A percentile compares a stretch with the other conserved stretches of the same genome.
Conservation (phyloP, 2,797 vertebrate genomes). For the Bufotes viridis region DNA sequence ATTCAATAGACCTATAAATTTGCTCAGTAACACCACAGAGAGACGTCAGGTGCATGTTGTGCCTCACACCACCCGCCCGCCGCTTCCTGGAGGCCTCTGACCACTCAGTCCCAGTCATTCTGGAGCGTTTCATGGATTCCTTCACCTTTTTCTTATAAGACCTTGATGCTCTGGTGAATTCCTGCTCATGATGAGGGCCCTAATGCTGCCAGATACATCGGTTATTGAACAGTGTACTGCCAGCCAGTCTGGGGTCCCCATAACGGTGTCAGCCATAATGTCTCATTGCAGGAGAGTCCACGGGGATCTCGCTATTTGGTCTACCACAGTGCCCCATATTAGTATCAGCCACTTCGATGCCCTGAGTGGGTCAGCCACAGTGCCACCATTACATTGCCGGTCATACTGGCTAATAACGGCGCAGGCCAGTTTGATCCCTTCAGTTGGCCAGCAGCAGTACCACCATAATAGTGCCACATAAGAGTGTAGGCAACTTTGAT, state of each 20-base stretch:
- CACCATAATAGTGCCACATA: background rate
- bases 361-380: no score
- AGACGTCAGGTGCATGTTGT: background rate
- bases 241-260: no score
- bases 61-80: conserved; percentile 28
- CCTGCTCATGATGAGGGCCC: background rate
- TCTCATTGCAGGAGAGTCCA: no score
- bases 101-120: conserved; percentile 29
- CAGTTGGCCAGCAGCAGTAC: background rate
- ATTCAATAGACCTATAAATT: background rate
- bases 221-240: background rate
- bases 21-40: background rate
- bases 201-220: background rate
- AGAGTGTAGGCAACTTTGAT: background rate
- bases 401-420: background rate
- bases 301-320: no score
- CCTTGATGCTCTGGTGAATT: background rate
- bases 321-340: no score
- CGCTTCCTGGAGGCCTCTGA: conserved; percentile 31
- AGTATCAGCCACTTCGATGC: no score
- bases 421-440: background rate
- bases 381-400: no score
- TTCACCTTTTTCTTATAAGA: conserved; percentile 38
- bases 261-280: no score
- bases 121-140: conserved; percentile 29